Evolutionary conservation across 2,888 invertebrate genomes (phyloP).

Genomic region (Bombylius major): DNA sequence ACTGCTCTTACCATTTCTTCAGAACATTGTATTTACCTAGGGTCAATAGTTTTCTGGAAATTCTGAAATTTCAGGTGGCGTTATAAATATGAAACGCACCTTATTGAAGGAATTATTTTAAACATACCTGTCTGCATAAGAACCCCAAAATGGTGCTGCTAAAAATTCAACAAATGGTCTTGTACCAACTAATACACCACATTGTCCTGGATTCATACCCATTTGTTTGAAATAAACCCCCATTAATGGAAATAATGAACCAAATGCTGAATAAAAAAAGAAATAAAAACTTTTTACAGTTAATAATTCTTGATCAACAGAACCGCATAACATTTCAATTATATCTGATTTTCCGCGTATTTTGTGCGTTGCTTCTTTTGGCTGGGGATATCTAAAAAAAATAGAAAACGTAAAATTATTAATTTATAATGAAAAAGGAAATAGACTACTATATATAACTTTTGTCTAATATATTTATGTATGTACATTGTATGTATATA

Average conservation of each 20-base stretch:
- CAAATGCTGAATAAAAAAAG: constrained; percentile 98
- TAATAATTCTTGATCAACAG: constrained; percentile 80
- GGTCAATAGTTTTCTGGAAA: no score
- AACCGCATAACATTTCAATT: constrained; percentile 68
- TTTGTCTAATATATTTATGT: no score
- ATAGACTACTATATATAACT: no score
- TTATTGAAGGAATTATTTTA: no score
- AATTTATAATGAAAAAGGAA: neutral
- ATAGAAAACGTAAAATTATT: neutral
- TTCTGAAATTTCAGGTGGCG: no score
- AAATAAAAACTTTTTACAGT: constrained; percentile 97
- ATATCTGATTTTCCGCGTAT: constrained; percentile 77
- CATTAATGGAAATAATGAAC: constrained; percentile 94
- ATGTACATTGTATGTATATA: no score
- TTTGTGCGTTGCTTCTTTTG: constrained; percentile 81
- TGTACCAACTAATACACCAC: constrained; percentile 86
- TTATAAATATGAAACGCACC: no score
- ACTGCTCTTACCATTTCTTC: no score
- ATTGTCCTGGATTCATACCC: constrained; percentile 96
- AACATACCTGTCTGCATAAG: constrained; percentile 68
- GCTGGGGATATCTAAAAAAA: constrained; percentile 56
- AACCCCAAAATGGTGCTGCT: constrained; percentile 96
- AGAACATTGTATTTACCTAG: no score
- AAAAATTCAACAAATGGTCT: constrained; percentile 95
- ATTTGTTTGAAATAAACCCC: constrained; percentile 99